Evolutionary conservation across 2,797 vertebrate genomes (phyloP), one percentile per base, ranked within the genome.

Genomic region (Anguilla anguilla): DNA sequence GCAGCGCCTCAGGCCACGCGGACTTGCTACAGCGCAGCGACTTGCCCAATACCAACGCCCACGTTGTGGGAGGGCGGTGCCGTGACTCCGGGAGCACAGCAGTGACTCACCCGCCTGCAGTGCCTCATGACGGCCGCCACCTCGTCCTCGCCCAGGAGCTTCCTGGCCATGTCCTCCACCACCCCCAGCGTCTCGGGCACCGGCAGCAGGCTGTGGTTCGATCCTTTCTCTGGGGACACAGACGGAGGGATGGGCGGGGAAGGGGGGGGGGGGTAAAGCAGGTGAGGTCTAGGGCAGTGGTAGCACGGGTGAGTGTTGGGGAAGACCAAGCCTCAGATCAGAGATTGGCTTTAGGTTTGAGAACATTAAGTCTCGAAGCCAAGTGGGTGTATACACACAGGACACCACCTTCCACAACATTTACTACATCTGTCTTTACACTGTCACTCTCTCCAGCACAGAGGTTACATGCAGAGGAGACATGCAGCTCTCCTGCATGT

Each of bases 61-160:
- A 25, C 4, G 7, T 25, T 64, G 17, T 25, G 64, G 64, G 7
- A 69, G 64, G 28, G n/a, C 64, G 1, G 64, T 1, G 74, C 35
- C 2, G 79, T 49, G 79, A 82, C 79, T n/a, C 79, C 7, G 9
- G 69, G 11, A 10, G 69, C 15, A 43, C 72, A 19, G 22, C 25
- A 2, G 79, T 25, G 61, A 88, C 95, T 84, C 93, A 99, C 98
- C 95, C 97, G 95, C 87, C 90, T 96, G 93, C 98, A 99, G 95
- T 99, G 98, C 90, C 98, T 97, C 92, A 98, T 97, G 92, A 99
- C 95, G 0, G 98, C 98, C 0, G 95, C 92, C 89, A 97, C 97
- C 93, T 99, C 98, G 0, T 99, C 98, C 0, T 96, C 96, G 46
- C 96, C 97, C 86, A 99, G 96, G 86, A 99, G 96, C 87, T 96